Conservation (phyloP, 2,888 invertebrate genomes). For the Sinelater perroti region DNA sequence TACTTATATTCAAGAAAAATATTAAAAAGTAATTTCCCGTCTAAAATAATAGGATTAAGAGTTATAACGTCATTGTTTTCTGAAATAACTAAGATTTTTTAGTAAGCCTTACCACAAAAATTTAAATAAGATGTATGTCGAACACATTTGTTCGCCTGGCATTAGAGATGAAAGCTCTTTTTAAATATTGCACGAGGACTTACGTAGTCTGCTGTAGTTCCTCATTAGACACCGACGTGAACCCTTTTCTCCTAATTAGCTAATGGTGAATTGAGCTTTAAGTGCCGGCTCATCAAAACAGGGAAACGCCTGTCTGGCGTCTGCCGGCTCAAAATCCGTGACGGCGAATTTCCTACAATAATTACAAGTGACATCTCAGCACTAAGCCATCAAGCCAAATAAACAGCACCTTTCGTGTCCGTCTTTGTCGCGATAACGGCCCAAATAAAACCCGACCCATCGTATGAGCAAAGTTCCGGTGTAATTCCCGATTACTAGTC, state of each 20-base stretch:
- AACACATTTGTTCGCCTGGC: no score
- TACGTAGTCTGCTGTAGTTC: neutral
- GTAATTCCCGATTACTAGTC: slow-evolving; percentile 34
- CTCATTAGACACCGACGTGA: slow-evolving; percentile 29
- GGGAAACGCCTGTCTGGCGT: slow-evolving; percentile 78
- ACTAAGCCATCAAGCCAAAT: neutral
- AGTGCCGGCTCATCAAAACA: slow-evolving; percentile 73
- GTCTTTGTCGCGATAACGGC: slow-evolving; percentile 54
- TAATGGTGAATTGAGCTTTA: slow-evolving; percentile 56
- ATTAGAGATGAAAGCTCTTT: no score
- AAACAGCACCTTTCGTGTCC: slow-evolving; percentile 25
- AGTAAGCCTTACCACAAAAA: no score
- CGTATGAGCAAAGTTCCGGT: slow-evolving; percentile 51
- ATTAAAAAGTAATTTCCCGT: no score
- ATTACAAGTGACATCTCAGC: neutral
- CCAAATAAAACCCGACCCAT: slow-evolving; percentile 61
- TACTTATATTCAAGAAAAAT: no score
- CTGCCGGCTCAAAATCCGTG: slow-evolving; percentile 72
- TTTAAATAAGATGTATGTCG: no score
- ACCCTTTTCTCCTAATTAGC: slow-evolving; percentile 48
- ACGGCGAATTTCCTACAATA: slow-evolving; percentile 58
- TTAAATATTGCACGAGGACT: no score
- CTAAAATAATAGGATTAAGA: no score
- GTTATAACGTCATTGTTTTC: no score
- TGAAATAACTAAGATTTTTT: no score